Percentiles rank a stretch among this genome's conserved stretches.
phyloP scores from a whole-genome alignment of 2,888 invertebrate genomes.

The Gryllus longicercus region DNA sequence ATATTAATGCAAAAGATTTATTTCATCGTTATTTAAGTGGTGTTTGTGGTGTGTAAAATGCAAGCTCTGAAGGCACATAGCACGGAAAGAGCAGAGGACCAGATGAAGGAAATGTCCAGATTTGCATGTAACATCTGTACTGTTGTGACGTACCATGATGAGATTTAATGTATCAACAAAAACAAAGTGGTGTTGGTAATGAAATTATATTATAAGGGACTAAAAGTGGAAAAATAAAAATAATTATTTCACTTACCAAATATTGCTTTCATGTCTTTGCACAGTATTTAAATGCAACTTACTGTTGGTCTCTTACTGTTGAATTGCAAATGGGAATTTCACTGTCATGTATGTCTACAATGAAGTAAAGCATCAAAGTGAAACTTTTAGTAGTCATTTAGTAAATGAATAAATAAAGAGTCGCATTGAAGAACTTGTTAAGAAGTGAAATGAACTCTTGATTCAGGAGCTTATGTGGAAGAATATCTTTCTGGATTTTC shows the following conservation, averaged over 20 bases:
- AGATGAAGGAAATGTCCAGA: not conserved
- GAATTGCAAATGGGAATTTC: not conserved
- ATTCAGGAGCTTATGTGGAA: no score
- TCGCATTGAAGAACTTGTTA: no score
- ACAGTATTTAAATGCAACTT: slow-evolving; percentile 32
- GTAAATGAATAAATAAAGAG: no score
- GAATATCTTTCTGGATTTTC: not conserved
- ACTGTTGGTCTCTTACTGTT: slow-evolving; percentile 25
- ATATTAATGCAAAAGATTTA: not conserved
- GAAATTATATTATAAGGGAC: not conserved
- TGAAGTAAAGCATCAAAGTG: slow-evolving; percentile 2
- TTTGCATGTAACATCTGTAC: slow-evolving; percentile 12
- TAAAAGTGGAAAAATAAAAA: slow-evolving; percentile 17
- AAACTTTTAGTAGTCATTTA: not conserved
- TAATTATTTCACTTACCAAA: slow-evolving; percentile 20
- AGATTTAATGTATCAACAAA: slow-evolving; percentile 19
- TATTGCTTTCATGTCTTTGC: slow-evolving; percentile 27
- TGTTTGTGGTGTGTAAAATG: not conserved
- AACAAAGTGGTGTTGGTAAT: slow-evolving; percentile 12
- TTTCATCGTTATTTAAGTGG: not conserved
- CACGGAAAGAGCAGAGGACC: not conserved
- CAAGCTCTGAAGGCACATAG: slow-evolving; percentile 19
- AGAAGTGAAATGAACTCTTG: no score
- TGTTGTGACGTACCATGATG: not conserved
- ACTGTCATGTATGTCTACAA: slow-evolving; percentile 17